Conservation (phyloP, 1,140 invertebrate species). For the Metopolophium dirhodum region DNA sequence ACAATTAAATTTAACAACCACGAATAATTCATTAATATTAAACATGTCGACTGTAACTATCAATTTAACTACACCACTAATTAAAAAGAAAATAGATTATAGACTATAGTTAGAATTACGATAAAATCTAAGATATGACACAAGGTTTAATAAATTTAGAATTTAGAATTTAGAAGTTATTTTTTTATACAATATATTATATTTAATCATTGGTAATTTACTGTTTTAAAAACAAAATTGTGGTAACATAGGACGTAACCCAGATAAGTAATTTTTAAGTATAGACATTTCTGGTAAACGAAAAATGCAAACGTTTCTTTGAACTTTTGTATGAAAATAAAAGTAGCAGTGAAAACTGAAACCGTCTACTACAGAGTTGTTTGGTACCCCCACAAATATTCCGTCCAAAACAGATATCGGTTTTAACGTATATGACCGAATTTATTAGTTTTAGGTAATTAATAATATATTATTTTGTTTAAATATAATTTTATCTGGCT, state of each 20-base stretch:
- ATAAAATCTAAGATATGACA: neutral
- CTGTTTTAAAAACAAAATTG: neutral
- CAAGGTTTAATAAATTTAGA: neutral
- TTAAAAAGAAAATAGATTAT: neutral
- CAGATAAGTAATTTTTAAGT: neutral
- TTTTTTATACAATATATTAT: neutral
- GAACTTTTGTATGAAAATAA: neutral
- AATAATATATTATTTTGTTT: neutral
- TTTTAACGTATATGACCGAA: neutral
- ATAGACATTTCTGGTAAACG: neutral
- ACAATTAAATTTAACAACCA: neutral
- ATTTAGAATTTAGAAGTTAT: too few relatives aligned
- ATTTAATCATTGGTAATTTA: neutral
- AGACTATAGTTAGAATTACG: neutral
- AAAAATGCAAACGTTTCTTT: neutral
- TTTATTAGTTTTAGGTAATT: neutral
- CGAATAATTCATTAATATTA: neutral
- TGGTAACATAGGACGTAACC: neutral
- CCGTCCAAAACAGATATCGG: neutral
- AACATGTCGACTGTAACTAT: neutral
- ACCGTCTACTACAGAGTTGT: neutral
- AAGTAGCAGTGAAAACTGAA: neutral
- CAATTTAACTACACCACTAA: neutral
- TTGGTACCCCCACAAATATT: neutral
- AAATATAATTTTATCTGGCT: neutral